phyloP scores from a whole-genome alignment of 2,888 invertebrate genomes.

The Lycophotia porphyrea region DNA sequence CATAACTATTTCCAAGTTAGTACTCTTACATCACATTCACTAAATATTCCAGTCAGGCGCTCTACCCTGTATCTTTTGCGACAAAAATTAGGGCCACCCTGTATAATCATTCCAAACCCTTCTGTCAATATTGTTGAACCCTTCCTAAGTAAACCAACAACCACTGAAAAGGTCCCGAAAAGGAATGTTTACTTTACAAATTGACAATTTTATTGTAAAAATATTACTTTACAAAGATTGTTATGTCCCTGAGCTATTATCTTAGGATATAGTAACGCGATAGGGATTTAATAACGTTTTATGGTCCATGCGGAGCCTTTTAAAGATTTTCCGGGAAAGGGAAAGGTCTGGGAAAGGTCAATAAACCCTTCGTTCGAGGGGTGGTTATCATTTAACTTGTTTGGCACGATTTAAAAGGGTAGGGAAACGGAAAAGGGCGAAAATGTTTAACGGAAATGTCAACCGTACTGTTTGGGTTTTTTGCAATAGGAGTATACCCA shows the following conservation, averaged over 20 bases:
- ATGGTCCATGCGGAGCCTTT: slow-evolving; percentile 13
- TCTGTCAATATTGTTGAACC: slow-evolving; percentile 43
- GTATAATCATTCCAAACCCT: slow-evolving; percentile 35
- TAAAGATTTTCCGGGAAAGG: slow-evolving; percentile 42
- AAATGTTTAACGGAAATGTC: not conserved
- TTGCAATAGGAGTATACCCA: not conserved
- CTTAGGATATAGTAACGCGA: not conserved
- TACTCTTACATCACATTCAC: slow-evolving; percentile 33
- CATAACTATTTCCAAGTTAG: not conserved
- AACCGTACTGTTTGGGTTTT: not conserved
- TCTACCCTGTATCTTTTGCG: slow-evolving; percentile 10
- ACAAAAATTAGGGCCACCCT: not conserved
- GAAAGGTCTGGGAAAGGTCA: slow-evolving; percentile 52
- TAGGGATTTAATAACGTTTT: slow-evolving; percentile 18
- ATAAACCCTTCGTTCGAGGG: slow-evolving; percentile 48
- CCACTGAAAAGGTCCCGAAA: slow-evolving; percentile 15
- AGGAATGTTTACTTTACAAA: slow-evolving; percentile 19
- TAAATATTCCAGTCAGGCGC: slow-evolving; percentile 11
- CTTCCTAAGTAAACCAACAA: slow-evolving; percentile 32
- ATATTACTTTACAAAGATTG: slow-evolving; percentile 1
- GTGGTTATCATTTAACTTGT: slow-evolving; percentile 34
- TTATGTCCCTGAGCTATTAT: slow-evolving; percentile 5
- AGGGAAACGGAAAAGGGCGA: slow-evolving; percentile 1
- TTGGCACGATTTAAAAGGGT: slow-evolving; percentile 22
- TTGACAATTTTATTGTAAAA: slow-evolving; percentile 11